These are phyloP conservation scores for Taurulus bubalis DNA, from an alignment of 2,113 vertebrate species.

Conservation along the genomic window DNA sequence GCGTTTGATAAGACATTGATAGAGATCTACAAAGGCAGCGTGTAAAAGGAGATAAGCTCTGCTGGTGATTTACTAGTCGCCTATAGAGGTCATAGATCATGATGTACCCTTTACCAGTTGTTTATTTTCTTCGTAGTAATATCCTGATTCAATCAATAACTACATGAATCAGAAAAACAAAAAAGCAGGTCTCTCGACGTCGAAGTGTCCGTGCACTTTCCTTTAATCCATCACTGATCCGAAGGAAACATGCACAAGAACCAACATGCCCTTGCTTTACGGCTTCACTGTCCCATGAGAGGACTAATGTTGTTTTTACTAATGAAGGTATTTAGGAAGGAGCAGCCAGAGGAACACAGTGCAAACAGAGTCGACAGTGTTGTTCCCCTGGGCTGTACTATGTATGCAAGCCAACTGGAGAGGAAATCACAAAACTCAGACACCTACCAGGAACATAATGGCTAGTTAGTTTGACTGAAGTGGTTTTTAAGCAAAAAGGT, in stretches of 20 bases:
- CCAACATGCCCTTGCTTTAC: slow-evolving; percentile 47
- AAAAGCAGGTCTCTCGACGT: background rate
- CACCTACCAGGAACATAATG: slow-evolving; percentile 2
- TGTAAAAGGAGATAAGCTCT: slow-evolving; percentile 49
- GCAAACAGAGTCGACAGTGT: slow-evolving; percentile 62
- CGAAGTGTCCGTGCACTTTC: slow-evolving; percentile 1
- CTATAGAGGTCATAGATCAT: slow-evolving; percentile 25
- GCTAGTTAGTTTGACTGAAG: slow-evolving; percentile 13
- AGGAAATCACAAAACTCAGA: slow-evolving; percentile 48
- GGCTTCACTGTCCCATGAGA: slow-evolving; percentile 55
- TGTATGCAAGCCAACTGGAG: slow-evolving; percentile 39
- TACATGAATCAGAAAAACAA: slow-evolving; percentile 8
- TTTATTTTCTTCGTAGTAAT: background rate
- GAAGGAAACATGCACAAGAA: slow-evolving; percentile 35
- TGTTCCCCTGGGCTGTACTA: slow-evolving; percentile 48
- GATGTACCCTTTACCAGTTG: background rate
- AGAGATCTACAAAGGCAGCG: slow-evolving; percentile 54
- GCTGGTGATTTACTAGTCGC: slow-evolving; percentile 18
- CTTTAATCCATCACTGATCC: slow-evolving; percentile 37
- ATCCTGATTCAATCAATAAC: background rate
- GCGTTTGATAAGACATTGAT: slow-evolving; percentile 64
- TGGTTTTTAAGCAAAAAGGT: slow-evolving; percentile 18
- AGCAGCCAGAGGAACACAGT: slow-evolving; percentile 39
- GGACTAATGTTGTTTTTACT: slow-evolving; percentile 64
- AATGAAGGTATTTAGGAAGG: slow-evolving; percentile 64